phyloP scores from a whole-genome alignment of 2,113 vertebrate genomes.

The Oreochromis aureus region DNA sequence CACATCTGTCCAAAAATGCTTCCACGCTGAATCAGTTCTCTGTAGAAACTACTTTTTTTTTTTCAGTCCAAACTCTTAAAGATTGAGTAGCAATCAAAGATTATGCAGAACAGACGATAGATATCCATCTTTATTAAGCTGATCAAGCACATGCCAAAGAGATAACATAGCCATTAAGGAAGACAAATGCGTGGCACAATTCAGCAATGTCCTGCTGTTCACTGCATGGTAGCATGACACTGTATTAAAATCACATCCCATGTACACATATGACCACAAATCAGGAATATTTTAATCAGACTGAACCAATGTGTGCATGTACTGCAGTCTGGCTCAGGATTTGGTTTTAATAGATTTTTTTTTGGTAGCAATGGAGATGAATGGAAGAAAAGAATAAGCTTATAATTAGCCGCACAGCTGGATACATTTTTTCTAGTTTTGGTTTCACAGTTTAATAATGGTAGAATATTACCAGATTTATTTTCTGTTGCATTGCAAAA shows the following conservation, averaged over 20 bases:
- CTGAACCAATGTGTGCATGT: neutral
- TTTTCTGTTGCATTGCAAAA: neutral
- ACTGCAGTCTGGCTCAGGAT: neutral
- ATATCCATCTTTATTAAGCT: neutral
- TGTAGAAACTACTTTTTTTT: neutral
- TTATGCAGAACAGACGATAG: neutral
- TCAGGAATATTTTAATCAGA: neutral
- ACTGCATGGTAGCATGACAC: neutral
- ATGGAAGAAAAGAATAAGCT: neutral
- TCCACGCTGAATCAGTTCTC: neutral
- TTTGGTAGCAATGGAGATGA: neutral
- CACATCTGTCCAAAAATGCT: neutral
- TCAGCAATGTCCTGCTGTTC: neutral
- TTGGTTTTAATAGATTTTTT: neutral
- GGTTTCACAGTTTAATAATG: neutral
- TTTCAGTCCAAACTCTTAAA: rapidly evolving
- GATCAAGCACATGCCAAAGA: neutral
- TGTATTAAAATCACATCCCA: neutral
- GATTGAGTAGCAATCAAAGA: neutral
- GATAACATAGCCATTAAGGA: neutral
- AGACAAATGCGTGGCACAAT: neutral
- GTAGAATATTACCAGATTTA: neutral
- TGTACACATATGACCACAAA: neutral
- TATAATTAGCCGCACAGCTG: neutral
- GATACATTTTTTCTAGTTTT: neutral